Evolutionary conservation across 1,140 invertebrate genomes (phyloP), one percentile per base, ranked within the genome.

Genomic region (Drosophila sulfurigaster): DNA sequence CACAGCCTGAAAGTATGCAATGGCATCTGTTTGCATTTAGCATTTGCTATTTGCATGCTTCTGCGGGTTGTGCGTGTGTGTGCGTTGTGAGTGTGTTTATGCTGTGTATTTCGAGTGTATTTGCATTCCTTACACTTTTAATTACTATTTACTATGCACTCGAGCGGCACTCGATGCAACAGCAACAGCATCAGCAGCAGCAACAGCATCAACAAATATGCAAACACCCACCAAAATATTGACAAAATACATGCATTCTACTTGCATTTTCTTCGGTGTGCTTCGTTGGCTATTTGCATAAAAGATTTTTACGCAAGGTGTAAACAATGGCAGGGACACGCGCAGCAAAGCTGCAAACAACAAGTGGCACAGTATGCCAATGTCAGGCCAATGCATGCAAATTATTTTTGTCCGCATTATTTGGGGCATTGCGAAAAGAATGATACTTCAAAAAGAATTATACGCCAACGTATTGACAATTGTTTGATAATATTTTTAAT

Each of bases 91-190:
- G 35, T 38, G 35, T 38, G 13, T 13, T 20, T 56, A 35, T 51
- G 52, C 15, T 35, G 38, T 32, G 32, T 52, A 48, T 64, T 65
- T 62, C 48, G 11, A 78, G 64, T 77, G 70, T 89, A 79, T 87
- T 87, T 88, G 80, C 83, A 71, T 87, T 80, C 80, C 72, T 88
- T 88, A 75, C 83, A 88, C 86, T 88, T 88, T 88, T 89, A 88
- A 88, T 88, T 88, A 88, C 83, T 88, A 83, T 88, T 88, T 88
- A 80, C 83, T 64, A 78, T 69, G 83, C 83, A 83, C 85, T 86
- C 82, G 67, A 81, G 82, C 75, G 58, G 35, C 78, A 67, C 78
- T 78, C 51, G 43, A 32, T 75, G 62, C 74, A 70, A 51, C 66
- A 75, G 62, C 74, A 70, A 41, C 66, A 75, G 62, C 62, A 63